phyloP scores from a whole-genome alignment of 2,888 invertebrate species.

The Macroteleia sp. region DNA sequence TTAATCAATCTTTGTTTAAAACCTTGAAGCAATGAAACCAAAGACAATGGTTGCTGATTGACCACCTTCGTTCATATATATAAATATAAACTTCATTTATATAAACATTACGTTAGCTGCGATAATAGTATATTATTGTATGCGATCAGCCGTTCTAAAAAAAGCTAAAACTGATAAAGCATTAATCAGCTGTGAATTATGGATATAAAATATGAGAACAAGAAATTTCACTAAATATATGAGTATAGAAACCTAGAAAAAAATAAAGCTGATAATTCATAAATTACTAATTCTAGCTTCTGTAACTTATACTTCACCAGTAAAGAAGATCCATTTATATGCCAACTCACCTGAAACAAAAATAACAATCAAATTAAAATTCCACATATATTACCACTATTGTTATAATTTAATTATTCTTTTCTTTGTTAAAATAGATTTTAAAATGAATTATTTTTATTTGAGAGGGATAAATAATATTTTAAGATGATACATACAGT shows the following conservation, averaged over 20 bases:
- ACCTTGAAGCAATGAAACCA: too few species aligned
- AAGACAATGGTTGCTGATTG: too few species aligned
- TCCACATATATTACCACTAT: too few species aligned
- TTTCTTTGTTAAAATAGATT: too few species aligned
- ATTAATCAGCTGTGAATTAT: conserved; percentile 52
- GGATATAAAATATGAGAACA: conserved; percentile 27
- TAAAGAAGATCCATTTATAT: conserved; percentile 14
- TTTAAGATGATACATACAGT: too few species aligned
- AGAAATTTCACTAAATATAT: conserved; percentile 35
- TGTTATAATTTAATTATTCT: too few species aligned
- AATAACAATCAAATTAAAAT: too few species aligned
- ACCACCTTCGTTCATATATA: conserved; percentile 66
- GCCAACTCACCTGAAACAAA: conserved; percentile 60
- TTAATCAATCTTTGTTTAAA: too few species aligned
- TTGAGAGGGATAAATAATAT: too few species aligned
- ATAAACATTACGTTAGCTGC: too few species aligned
- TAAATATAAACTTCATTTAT: too few species aligned
- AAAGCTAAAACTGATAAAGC: conserved; percentile 62
- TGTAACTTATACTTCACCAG: conserved; percentile 58
- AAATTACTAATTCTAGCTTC: conserved; percentile 38
- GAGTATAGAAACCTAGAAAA: conserved; percentile 48
- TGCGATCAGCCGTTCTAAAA: conserved; percentile 36
- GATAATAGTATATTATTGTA: conserved; percentile 38
- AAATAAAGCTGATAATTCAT: conserved; percentile 40
- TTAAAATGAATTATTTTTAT: too few species aligned